Evolutionary conservation across 2,888 invertebrate species (phyloP).

Genomic region (Nymphalis polychloros): DNA sequence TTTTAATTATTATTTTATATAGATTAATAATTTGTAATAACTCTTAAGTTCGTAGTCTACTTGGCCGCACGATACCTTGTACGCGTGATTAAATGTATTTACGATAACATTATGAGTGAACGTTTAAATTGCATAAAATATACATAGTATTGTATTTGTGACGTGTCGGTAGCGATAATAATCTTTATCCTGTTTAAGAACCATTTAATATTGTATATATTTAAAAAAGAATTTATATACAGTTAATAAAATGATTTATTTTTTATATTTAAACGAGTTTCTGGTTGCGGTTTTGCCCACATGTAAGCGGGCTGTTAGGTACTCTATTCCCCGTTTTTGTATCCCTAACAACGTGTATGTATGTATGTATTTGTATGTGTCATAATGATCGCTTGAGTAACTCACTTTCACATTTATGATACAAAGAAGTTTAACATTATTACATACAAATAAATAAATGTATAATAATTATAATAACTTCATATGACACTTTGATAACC

Average conservation of each 20-base stretch:
- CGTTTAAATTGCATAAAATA: slow-evolving; percentile 41
- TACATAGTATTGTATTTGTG: slow-evolving; percentile 29
- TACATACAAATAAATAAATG: too few species aligned
- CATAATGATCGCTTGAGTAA: too few species aligned
- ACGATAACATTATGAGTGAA: slow-evolving; percentile 43
- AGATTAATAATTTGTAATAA: neutral
- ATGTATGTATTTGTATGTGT: too few species aligned
- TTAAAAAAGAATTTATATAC: neutral
- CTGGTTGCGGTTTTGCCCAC: too few species aligned
- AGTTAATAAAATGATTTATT: neutral
- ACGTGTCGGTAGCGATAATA: slow-evolving; percentile 7
- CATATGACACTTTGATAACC: too few species aligned
- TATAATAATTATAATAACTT: too few species aligned
- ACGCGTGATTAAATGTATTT: slow-evolving; percentile 45
- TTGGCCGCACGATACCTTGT: slow-evolving; percentile 37
- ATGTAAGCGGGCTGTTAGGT: too few species aligned
- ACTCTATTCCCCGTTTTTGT: too few species aligned
- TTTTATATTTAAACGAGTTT: neutral
- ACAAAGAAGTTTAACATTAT: too few species aligned
- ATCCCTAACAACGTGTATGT: too few species aligned
- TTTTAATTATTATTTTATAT: neutral
- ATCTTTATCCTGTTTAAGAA: slow-evolving; percentile 16
- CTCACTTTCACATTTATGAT: too few species aligned
- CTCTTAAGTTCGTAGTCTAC: slow-evolving; percentile 24
- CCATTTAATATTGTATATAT: neutral